Conservation (phyloP, 1,140 invertebrate genomes). For the Sminthurides bifidus region DNA sequence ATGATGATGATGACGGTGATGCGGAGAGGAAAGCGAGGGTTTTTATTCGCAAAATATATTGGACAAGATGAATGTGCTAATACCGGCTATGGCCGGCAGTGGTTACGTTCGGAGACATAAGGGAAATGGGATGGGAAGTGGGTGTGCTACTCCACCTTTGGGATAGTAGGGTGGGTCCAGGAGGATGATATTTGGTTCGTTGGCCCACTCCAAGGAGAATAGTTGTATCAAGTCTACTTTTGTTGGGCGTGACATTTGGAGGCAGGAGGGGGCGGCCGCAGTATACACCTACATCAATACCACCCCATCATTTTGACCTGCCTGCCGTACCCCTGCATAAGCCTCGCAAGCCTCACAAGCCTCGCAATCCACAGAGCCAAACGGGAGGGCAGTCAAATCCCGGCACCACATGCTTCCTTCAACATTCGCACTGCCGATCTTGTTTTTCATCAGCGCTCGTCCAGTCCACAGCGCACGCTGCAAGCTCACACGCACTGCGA, state of each 20-base stretch:
- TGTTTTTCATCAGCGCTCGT: too few species aligned
- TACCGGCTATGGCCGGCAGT: too few species aligned
- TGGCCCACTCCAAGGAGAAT: constrained; percentile 27
- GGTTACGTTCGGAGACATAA: constrained; percentile 15
- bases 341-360: too few species aligned
- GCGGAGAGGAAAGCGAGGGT: too few species aligned
- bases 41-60: too few species aligned
- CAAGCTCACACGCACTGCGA: too few species aligned
- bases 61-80: too few species aligned
- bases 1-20: constrained; percentile 26
- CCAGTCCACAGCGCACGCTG: too few species aligned
- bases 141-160: constrained; percentile 29
- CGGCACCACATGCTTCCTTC: too few species aligned
- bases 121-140: constrained; percentile 30
- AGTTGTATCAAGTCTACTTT: constrained; percentile 24
- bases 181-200: constrained; percentile 24
- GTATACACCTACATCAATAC: constrained; percentile 29
- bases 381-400: too few species aligned
- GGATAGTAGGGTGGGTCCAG: constrained; percentile 30
- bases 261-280: constrained; percentile 18
- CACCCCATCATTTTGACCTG: constrained; percentile 28
- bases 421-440: too few species aligned
- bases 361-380: too few species aligned
- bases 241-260: constrained; percentile 29
- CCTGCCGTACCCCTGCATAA: constrained; percentile 20